These are phyloP conservation scores for Myotis brandtii DNA, from an alignment of 2,113 vertebrate genomes.

Conservation along the genomic window DNA sequence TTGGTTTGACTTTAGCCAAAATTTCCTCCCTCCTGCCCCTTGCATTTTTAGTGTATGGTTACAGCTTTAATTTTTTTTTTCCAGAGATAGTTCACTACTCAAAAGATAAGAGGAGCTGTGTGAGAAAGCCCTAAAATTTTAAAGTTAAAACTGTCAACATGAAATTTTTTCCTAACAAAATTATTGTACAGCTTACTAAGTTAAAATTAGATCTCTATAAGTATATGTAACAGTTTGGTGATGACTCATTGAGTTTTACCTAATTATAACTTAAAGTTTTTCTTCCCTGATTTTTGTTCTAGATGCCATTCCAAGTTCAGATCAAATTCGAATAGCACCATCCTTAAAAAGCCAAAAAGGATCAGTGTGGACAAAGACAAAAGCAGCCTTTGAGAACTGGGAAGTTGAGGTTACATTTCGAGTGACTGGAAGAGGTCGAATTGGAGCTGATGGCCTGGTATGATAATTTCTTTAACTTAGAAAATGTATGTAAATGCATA, in stretches of 20 bases:
- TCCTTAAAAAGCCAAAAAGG: conserved; percentile 97
- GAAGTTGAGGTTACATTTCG: conserved; percentile 96
- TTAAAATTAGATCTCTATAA: conserved; percentile 3
- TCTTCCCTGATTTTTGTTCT: conserved; percentile 59
- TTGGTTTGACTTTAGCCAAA: conserved; percentile 37
- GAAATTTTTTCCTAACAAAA: not conserved
- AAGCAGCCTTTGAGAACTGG: conserved; percentile 92
- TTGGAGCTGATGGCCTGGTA: conserved; percentile 98
- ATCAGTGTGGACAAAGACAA: conserved; percentile 95
- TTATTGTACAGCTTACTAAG: not conserved
- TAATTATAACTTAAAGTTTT: conserved; percentile 59
- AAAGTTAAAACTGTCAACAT: not conserved
- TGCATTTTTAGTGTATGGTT: conserved; percentile 35
- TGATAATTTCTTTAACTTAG: conserved; percentile 32
- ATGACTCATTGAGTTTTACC: conserved; percentile 37
- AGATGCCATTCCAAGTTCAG: conserved; percentile 97
- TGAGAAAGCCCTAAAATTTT: conserved; percentile 22
- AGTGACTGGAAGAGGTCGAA: conserved; percentile 95
- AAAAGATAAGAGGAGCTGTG: not conserved
- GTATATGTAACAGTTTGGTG: not conserved
- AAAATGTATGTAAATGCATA: not conserved
- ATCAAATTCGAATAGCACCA: conserved; percentile 96
- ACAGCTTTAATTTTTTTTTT: not conserved
- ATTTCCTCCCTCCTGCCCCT: not conserved
- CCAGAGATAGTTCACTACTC: not conserved